These are phyloP conservation scores for Agrilus mali DNA, from an alignment of 2,888 invertebrate species.

Conservation along the genomic window DNA sequence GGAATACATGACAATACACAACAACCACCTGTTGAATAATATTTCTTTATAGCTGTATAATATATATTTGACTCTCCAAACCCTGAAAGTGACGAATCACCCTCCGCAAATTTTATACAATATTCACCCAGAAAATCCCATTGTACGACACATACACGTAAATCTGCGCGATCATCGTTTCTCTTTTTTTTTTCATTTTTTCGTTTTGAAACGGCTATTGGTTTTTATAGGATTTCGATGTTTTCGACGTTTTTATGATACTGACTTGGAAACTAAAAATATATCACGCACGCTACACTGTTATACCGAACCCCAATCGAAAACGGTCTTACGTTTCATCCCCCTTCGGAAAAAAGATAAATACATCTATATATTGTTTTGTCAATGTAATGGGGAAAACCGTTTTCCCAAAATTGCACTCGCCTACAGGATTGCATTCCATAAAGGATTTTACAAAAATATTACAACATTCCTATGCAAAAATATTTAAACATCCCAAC, in stretches of 20 bases:
- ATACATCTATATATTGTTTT: no score
- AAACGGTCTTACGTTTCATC: no score
- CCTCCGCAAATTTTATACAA: constrained; percentile 3
- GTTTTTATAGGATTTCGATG: constrained; percentile 9
- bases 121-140: constrained; percentile 1
- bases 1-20: constrained; percentile 17
- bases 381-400: no score
- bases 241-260: constrained; percentile 6
- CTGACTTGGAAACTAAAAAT: no score
- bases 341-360: no score
- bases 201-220: constrained; percentile 12
- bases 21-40: constrained; percentile 21
- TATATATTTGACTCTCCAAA: constrained; percentile 3
- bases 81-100: constrained; percentile 6
- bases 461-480: no score
- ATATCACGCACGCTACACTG: no score
- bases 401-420: no score
- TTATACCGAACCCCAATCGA: no score
- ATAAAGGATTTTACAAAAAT: no score
- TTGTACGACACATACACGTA: neutral
- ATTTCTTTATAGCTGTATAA: constrained; percentile 7
- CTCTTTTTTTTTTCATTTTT: constrained; percentile 7
- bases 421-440: no score
- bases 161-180: constrained; percentile 1
- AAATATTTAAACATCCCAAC: no score